Conservation (phyloP, 2,888 invertebrate species). For the Lamproptera curius region DNA sequence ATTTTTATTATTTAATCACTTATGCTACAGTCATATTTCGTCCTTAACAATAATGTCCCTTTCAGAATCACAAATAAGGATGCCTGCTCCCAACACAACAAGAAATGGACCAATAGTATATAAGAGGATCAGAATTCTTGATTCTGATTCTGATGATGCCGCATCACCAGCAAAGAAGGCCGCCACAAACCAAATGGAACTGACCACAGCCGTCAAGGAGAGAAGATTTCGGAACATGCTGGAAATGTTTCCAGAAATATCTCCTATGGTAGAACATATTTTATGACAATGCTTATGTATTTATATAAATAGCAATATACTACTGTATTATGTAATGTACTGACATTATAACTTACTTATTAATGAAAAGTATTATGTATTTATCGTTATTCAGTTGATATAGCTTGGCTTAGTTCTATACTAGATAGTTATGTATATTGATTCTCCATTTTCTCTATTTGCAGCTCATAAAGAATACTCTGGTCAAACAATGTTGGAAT, state of each 20-base stretch:
- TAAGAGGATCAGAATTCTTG: conserved; percentile 62
- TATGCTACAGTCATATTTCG: no score
- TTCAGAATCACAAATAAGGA: conserved; percentile 46
- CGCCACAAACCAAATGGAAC: conserved; percentile 33
- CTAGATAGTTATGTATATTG: no score
- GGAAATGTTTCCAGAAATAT: conserved; percentile 80
- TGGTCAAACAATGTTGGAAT: conserved; percentile 76
- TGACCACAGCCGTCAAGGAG: conserved; percentile 73
- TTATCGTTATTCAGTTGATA: no score
- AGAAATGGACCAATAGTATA: conserved; percentile 52
- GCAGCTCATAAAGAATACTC: conserved; percentile 74
- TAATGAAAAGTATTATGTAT: no score
- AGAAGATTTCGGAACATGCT: conserved; percentile 80
- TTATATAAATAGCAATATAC: no score
- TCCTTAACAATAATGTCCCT: conserved; percentile 5
- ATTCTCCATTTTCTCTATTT: conserved; percentile 23
- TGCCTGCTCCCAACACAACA: conserved; percentile 52
- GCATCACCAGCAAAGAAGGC: conserved; percentile 51
- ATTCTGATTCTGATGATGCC: conserved; percentile 76
- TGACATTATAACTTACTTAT: no score
- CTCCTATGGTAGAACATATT: conserved; percentile 79
- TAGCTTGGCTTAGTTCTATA: no score
- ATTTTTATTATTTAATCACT: no score
- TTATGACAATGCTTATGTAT: no score
- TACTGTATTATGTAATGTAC: no score